Evolutionary conservation across 64 coral and sea anemone species (phyloP), one percentile per base, ranked within the genome.

Genomic region (Pachyseris speciosa): DNA sequence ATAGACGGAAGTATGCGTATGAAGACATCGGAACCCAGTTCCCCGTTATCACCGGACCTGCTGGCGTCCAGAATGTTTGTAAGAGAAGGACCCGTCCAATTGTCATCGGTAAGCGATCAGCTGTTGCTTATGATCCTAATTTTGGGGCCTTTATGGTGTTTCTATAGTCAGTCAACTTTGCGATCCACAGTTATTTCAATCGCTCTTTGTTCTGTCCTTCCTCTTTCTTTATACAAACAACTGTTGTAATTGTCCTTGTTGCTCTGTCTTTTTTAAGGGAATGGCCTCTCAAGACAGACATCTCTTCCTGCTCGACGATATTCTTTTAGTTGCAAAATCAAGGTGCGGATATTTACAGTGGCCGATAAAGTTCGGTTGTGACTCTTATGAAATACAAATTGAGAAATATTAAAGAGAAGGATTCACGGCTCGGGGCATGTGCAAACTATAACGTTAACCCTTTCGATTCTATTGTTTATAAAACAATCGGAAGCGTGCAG

Each of bases 251-350:
- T 72, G 17, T 83, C 15, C 58, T 34, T 68, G 0, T n/a, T 57
- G 30, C 44, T 25, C n/a, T n/a, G n/a, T n/a, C n/a, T n/a, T 26
- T 59, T 89, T 78, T 11, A 63, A 96, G 94, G 90, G 77, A 39
- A 74, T 93, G 24, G 75, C 94, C 10, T 91, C 90, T 38, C 85
- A 92, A 30, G 94, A 96, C 11, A 91, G 94, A 5, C 87, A 96
- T 69, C 79, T 96, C 6, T 93, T 93, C 44, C 64, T 96, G 2
- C 89, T 96, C 22, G 92, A 90, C 41, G 79, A 96, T 70, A 66
- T 96, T 88, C 78, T 96, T 27, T 67, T 96, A 11, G 69, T 96
- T 22, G 94, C 94, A 41, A 96, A 96, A 66, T 37, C 90, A 40
- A 96, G 92, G 94, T 96, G 61, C 89, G 94, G 40, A 51, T 39